A percentile compares a stretch with the other conserved stretches of the same genome.
Conservation (phyloP, 2,797 vertebrate species). For the Trematomus bernacchii region DNA sequence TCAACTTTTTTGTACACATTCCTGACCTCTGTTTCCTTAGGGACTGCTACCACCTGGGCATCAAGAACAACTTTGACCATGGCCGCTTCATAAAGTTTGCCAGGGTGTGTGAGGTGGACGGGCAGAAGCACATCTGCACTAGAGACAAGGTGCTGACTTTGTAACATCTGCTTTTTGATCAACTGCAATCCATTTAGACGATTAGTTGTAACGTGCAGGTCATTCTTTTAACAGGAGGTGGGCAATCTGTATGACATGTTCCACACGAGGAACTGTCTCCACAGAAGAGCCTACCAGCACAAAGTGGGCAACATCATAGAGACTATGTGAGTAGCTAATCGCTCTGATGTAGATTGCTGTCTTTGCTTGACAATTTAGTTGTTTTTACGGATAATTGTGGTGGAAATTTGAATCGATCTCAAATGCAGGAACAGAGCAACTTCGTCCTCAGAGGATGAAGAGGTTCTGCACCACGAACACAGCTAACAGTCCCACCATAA, state of each 20-base stretch:
- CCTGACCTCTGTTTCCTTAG: constrained; percentile 70
- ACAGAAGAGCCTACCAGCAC: constrained; percentile 96
- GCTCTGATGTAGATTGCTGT: neutral
- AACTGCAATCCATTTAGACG: neutral
- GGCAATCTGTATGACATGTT: constrained; percentile 97
- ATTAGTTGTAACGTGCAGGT: neutral
- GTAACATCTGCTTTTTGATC: neutral
- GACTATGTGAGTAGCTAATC: constrained; percentile 88
- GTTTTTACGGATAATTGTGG: too few relatives aligned
- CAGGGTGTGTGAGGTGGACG: constrained; percentile 90
- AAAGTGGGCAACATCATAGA: constrained; percentile 94
- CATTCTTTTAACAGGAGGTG: constrained; percentile 87
- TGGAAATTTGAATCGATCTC: too few relatives aligned
- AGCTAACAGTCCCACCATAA: too few relatives aligned
- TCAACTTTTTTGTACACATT: neutral
- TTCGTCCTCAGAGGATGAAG: too few relatives aligned
- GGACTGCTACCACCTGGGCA: constrained; percentile 95
- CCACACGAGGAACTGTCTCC: constrained; percentile 92
- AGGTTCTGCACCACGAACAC: too few relatives aligned
- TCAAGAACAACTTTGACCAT: constrained; percentile 96
- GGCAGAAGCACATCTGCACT: constrained; percentile 90
- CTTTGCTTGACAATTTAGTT: neutral
- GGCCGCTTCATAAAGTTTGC: constrained; percentile 92
- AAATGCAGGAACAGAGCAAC: too few relatives aligned
- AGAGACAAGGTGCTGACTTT: constrained; percentile 91